These are phyloP conservation scores for Triplophysa yarkandensis DNA, from an alignment of 2,797 vertebrate species.

Conservation along the genomic window DNA sequence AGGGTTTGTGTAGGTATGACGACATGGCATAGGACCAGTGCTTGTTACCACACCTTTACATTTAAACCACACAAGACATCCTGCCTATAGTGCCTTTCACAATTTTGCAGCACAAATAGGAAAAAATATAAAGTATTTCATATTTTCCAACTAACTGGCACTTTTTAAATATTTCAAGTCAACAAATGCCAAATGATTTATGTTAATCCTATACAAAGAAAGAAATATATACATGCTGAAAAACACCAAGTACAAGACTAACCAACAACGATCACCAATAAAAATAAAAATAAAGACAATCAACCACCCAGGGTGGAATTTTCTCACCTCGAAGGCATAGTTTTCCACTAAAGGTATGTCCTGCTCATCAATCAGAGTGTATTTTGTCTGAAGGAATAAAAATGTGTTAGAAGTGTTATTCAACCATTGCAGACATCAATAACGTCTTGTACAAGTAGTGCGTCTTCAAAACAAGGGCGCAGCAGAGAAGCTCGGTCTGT, in stretches of 20 bases:
- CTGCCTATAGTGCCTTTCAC: no score
- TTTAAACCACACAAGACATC: no score
- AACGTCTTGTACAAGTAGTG: not conserved
- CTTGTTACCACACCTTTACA: no score
- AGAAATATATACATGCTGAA: not conserved
- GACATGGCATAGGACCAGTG: no score
- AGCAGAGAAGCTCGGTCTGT: no score
- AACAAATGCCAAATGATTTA: no score
- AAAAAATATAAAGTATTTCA: no score
- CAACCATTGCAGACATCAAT: not conserved
- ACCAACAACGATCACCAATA: not conserved
- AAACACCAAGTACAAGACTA: not conserved
- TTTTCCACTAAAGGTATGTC: constrained; percentile 98
- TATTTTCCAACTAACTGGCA: no score
- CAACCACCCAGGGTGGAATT: not conserved
- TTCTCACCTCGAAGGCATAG: constrained; percentile 95
- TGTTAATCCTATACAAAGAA: not conserved
- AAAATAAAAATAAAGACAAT: not conserved
- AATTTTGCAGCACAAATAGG: no score
- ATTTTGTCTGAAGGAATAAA: constrained; percentile 86
- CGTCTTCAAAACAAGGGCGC: not conserved
- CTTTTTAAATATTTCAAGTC: no score
- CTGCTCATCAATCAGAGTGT: constrained; percentile 96
- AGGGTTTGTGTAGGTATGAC: no score
- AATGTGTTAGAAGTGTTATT: not conserved